Evolutionary conservation across 2,797 vertebrate species (phyloP), one percentile per base, ranked within the genome.

Genomic region (Moxostoma hubbsi): DNA sequence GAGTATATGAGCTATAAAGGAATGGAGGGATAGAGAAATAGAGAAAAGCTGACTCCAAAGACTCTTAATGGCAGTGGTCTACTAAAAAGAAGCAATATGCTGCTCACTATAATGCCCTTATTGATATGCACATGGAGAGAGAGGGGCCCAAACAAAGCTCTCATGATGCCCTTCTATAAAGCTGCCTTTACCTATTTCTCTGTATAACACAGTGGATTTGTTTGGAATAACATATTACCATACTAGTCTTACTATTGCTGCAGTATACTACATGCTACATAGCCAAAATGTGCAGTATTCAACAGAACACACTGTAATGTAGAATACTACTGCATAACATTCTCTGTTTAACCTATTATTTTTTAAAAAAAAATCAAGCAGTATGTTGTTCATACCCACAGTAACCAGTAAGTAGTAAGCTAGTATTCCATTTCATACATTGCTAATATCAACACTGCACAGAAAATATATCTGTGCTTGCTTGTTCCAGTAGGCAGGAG

Each of bases 31-130:
- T 46, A 76, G 79, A 77, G 75, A 83, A 77, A 87, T 84, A 88
- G 84, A 78, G 73, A 85, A 82, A 89, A 89, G 90, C 85, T 85
- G 88, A 83, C 86, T 88, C 87, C 84, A 81, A 87, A 86, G 86
- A 84, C 73, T 80, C 78, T 85, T 90, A 89, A 89, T 84, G 76
- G 86, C 80, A 57, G 79, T 82, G 83, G 87, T 87, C 80, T 79
- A 50, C 84, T 86, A 85, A 66, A 45, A 65, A 75, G 45, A 68
- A 72, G 74, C 54, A 15, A 71, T 64, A 64, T 11, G 18, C 65
- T 18, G 8, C 47, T 82, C 36, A 2, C 43, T 75, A n/a, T 71
- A 77, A 84, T 58, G 62, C 51, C 70, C 55, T 62, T 51, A 68
- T 74, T 82, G 81, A 82, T 74, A 73, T 73, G 63, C 50, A 54